Conservation (phyloP, 35 echinoderm and acorn worm genomes). For the Acanthaster planci region DNA sequence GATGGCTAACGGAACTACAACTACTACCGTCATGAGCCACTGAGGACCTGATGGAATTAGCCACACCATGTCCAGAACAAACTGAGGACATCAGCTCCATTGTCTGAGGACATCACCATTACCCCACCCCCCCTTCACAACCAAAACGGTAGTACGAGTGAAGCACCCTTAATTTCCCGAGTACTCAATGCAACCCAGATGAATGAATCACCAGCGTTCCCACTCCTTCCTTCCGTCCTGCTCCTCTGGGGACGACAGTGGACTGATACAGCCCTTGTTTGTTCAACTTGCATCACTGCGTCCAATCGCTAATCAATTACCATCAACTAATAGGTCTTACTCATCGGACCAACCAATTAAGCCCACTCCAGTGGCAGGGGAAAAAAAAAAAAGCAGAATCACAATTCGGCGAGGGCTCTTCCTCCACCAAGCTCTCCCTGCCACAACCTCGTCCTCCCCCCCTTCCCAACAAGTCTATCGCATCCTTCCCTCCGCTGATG, state of each 20-base stretch:
- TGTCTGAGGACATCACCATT: too few relatives aligned
- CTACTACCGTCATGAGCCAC: too few relatives aligned
- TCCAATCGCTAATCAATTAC: conserved; percentile 26
- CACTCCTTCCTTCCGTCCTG: not conserved
- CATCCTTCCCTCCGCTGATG: not conserved
- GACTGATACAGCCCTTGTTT: conserved; percentile 26
- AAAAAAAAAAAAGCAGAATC: too few relatives aligned
- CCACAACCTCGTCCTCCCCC: not conserved
- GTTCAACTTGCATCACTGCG: conserved; percentile 18
- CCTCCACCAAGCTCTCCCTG: not conserved
- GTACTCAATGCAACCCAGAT: not conserved
- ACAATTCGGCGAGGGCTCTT: not conserved
- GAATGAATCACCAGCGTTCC: conserved; percentile 10
- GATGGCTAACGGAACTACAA: too few relatives aligned
- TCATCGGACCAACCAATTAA: conserved; percentile 18
- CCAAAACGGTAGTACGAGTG: too few relatives aligned
- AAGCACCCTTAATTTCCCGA: too few relatives aligned
- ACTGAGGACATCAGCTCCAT: too few relatives aligned
- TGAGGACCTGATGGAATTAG: too few relatives aligned
- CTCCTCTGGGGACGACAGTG: not conserved
- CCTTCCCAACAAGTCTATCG: not conserved
- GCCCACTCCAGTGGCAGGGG: not conserved
- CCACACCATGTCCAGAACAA: too few relatives aligned
- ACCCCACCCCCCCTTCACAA: too few relatives aligned
- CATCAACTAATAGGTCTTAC: conserved; percentile 26